A percentile compares a stretch with the other conserved stretches of the same genome.
Evolutionary conservation across 2,888 invertebrate genomes (phyloP).

Genomic region (Fragum sueziense): DNA sequence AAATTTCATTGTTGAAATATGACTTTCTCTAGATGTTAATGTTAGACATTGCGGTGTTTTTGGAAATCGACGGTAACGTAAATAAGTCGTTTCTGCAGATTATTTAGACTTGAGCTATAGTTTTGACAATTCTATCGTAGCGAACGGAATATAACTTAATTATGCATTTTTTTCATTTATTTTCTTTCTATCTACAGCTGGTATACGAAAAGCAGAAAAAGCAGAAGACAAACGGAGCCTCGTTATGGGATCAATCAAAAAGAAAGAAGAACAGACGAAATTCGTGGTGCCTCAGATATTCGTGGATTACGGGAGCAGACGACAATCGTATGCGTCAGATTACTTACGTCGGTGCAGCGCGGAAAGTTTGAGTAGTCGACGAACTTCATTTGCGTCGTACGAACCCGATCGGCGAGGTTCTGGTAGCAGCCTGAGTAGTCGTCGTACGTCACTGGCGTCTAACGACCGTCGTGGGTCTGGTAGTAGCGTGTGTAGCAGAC

Average conservation of each 20-base stretch:
- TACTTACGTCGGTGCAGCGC: slow-evolving; percentile 66
- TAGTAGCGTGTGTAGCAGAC: slow-evolving; percentile 73
- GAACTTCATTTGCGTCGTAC: slow-evolving; percentile 68
- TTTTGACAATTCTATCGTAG: too few species aligned
- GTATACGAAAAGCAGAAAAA: slow-evolving; percentile 60
- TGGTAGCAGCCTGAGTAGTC: slow-evolving; percentile 74
- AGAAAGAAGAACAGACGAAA: slow-evolving; percentile 74
- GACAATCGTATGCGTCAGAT: slow-evolving; percentile 75
- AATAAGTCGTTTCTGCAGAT: too few species aligned
- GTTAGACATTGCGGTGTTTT: too few species aligned
- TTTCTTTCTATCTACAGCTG: slow-evolving; percentile 48
- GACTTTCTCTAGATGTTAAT: too few species aligned
- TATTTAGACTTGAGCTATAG: too few species aligned
- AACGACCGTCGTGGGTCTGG: slow-evolving; percentile 76
- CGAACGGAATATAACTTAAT: too few species aligned
- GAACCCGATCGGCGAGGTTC: slow-evolving; percentile 74
- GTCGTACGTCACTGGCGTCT: slow-evolving; percentile 75
- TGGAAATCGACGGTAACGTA: too few species aligned
- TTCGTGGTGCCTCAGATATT: slow-evolving; percentile 79
- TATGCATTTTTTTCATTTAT: too few species aligned
- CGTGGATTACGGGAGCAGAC: slow-evolving; percentile 77
- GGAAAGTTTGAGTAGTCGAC: slow-evolving; percentile 68
- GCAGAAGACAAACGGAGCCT: slow-evolving; percentile 74
- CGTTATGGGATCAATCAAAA: slow-evolving; percentile 71
- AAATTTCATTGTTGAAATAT: too few species aligned